phyloP scores from a whole-genome alignment of 2,113 vertebrate species.

The Gadus macrocephalus region DNA sequence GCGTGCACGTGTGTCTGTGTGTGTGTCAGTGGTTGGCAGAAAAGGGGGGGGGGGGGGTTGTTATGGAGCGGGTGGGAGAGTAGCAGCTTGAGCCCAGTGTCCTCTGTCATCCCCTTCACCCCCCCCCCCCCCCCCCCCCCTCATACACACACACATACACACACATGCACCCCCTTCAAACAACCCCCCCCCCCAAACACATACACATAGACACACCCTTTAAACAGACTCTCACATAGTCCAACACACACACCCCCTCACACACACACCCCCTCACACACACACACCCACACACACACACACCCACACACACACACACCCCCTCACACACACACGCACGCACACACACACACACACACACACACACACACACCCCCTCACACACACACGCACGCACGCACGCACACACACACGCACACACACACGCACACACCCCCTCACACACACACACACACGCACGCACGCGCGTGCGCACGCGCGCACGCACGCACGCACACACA shows the following conservation, averaged over 20 bases:
- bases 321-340: constrained; percentile 52
- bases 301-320: constrained; percentile 24
- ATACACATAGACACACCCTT: neutral
- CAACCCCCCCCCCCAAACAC: neutral
- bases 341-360: constrained; percentile 43
- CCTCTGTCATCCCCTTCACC: neutral
- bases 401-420: constrained; percentile 51
- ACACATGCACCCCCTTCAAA: neutral
- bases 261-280: constrained; percentile 9
- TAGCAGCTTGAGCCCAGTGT: neutral
- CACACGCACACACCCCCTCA: constrained; percentile 29
- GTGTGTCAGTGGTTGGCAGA: too few relatives aligned
- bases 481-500: constrained; percentile 27
- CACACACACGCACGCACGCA: too few relatives aligned
- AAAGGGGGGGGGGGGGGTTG: neutral
- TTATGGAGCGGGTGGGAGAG: constrained; percentile 27
- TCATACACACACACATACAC: neutral
- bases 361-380: constrained; percentile 48
- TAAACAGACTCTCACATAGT: too few relatives aligned
- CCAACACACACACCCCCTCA: too few relatives aligned
- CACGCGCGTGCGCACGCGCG: constrained; percentile 20
- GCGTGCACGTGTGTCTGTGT: too few relatives aligned
- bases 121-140: neutral
- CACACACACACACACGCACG: constrained; percentile 61
- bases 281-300: constrained; percentile 5